These are phyloP conservation scores for Acanthococcus lagerstroemiae DNA, from an alignment of 2,888 invertebrate species.

Conservation along the genomic window DNA sequence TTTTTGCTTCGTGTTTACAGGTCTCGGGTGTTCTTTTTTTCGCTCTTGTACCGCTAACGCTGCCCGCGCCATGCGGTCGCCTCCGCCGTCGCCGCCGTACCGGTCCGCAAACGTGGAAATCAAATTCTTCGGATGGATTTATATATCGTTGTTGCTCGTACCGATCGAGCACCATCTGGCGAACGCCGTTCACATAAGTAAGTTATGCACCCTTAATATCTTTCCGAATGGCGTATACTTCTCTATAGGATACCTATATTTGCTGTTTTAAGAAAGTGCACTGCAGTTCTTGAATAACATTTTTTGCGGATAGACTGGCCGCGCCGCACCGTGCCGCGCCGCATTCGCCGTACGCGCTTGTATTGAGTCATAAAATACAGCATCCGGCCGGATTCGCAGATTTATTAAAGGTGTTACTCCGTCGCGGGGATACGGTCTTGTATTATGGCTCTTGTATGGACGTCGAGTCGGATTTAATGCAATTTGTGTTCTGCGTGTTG, in stretches of 20 bases:
- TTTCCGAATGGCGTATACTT: neutral
- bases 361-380: no score
- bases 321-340: no score
- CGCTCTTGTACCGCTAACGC: conserved; percentile 14
- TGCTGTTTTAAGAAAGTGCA: neutral
- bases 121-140: conserved; percentile 20
- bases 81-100: neutral
- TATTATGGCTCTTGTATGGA: no score
- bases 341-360: no score
- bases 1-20: conserved; percentile 12
- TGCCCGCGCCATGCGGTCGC: neutral
- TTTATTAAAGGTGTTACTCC: no score
- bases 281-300: neutral
- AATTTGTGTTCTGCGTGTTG: no score
- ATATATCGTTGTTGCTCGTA: conserved; percentile 19
- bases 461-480: no score
- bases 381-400: no score
- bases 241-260: neutral
- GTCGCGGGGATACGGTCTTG: no score
- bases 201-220: conserved; percentile 22
- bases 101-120: conserved; percentile 3
- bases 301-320: neutral
- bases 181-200: conserved; percentile 21
- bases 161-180: conserved; percentile 19
- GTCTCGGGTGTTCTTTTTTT: neutral